A percentile compares a stretch with the other conserved stretches of the same genome.
phyloP scores from a whole-genome alignment of 2,888 invertebrate species.

The Schizotus pectinicornis region DNA sequence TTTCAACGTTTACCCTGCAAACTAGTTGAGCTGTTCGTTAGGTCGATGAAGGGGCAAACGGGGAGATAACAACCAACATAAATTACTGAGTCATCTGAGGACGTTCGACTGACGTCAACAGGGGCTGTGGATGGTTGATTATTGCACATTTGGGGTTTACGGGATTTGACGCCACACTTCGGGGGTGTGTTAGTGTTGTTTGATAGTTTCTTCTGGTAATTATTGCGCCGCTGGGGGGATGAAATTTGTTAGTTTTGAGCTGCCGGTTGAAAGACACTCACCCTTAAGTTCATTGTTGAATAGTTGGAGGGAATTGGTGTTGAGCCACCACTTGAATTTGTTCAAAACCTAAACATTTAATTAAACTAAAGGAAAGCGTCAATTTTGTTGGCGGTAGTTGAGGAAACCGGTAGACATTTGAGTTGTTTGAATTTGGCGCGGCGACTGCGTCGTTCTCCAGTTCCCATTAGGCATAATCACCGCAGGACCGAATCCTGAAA shows the following conservation, averaged over 20 bases:
- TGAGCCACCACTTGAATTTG: no score
- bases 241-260: neutral
- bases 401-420: neutral
- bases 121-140: neutral
- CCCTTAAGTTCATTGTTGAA: no score
- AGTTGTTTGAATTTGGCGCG: neutral
- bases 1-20: neutral
- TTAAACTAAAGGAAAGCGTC: no score
- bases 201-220: no score
- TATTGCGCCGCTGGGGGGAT: no score
- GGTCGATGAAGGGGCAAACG: slow-evolving; percentile 10
- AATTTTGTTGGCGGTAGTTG: no score
- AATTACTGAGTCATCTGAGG: slow-evolving; percentile 22
- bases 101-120: neutral
- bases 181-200: no score
- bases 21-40: slow-evolving; percentile 12
- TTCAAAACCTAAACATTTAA: no score
- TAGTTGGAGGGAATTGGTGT: no score
- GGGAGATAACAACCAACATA: slow-evolving; percentile 20
- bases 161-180: neutral
- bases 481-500: neutral
- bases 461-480: neutral
- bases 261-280: no score
- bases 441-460: neutral
- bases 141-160: neutral